Evolutionary conservation across 2,113 vertebrate genomes (phyloP).

Genomic region (Callaeas wilsoni): DNA sequence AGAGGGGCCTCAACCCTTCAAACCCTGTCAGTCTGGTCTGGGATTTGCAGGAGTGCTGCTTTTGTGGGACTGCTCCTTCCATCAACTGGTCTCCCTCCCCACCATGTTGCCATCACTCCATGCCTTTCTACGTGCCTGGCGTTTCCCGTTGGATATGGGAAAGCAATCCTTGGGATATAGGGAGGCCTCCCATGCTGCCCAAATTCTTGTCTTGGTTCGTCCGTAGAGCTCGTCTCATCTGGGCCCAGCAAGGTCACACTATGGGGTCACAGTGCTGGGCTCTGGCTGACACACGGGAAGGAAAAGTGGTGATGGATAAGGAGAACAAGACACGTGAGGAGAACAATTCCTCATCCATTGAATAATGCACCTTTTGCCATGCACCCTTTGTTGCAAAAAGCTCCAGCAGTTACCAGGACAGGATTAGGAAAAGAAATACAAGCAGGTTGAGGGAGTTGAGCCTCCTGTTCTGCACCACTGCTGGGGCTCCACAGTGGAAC

Average conservation of each 20-base stretch:
- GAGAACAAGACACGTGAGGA: not conserved
- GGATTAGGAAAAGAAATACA: not conserved
- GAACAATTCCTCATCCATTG: not conserved
- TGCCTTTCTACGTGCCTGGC: not conserved
- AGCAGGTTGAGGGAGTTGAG: no score
- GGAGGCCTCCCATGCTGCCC: no score
- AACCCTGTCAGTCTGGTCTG: not conserved
- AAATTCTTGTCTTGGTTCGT: not conserved
- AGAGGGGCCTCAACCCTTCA: not conserved
- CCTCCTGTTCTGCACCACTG: not conserved
- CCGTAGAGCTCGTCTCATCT: rapidly evolving
- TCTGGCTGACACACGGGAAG: no score
- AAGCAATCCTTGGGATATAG: not conserved
- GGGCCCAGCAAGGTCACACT: not conserved
- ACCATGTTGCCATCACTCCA: not conserved
- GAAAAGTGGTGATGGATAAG: not conserved
- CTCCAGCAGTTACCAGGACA: not conserved
- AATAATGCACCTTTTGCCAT: not conserved
- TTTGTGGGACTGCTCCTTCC: no score
- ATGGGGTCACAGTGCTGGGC: not conserved
- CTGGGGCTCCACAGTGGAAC: not conserved
- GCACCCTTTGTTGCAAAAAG: not conserved
- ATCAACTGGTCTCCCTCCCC: not conserved
- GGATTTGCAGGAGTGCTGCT: not conserved
- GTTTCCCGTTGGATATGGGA: rapidly evolving